Conservation (phyloP, 2,797 vertebrate species). For the Rachycentron canadum region DNA sequence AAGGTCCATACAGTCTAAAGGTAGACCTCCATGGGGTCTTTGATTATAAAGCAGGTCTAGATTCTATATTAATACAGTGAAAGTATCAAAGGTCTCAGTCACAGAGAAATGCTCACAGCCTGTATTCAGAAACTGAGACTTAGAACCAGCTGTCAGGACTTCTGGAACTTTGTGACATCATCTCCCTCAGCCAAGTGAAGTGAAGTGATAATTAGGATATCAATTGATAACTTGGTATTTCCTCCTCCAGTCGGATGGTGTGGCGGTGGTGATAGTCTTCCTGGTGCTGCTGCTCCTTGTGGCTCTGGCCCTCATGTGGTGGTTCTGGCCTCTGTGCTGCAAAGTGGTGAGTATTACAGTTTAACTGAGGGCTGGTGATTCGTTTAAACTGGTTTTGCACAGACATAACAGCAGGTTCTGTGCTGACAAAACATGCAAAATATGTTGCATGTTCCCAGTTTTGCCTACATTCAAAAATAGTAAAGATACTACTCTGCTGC, state of each 20-base stretch:
- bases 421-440: not conserved
- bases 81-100: no score
- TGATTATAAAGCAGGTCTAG: no score
- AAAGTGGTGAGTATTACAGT: conserved; percentile 91
- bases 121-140: no score
- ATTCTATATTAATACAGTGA: no score
- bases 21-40: no score
- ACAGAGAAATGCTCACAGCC: no score
- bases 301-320: conserved; percentile 92
- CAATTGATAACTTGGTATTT: no score
- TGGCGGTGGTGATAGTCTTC: conserved; percentile 87
- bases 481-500: not conserved
- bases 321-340: conserved; percentile 99
- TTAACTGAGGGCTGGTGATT: not conserved
- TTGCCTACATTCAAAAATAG: not conserved
- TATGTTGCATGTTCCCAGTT: not conserved
- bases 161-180: no score
- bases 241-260: conserved; percentile 86
- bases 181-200: no score
- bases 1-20: no score
- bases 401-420: not conserved
- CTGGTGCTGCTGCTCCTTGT: conserved; percentile 89
- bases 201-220: no score
- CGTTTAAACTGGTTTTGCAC: not conserved
- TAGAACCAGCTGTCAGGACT: no score